Conservation (phyloP, 1,140 invertebrate species). For the Plutomurus gul region DNA sequence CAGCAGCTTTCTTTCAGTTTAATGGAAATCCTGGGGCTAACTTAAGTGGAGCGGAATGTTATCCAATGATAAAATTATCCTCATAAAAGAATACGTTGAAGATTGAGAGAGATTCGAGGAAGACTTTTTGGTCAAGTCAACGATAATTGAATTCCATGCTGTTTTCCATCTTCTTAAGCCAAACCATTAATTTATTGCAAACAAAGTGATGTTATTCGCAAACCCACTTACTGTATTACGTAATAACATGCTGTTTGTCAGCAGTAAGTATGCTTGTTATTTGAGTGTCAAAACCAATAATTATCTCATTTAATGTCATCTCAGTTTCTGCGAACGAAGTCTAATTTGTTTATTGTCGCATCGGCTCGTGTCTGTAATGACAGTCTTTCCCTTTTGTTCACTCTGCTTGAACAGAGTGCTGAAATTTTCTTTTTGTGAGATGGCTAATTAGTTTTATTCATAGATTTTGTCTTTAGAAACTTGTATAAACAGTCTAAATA, state of each 20-base stretch:
- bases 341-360: neutral
- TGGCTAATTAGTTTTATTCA: neutral
- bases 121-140: too few relatives aligned
- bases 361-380: neutral
- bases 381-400: neutral
- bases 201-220: neutral
- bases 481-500: too few relatives aligned
- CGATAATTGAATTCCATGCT: too few relatives aligned
- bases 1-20: conserved; percentile 1
- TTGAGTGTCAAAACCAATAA: conserved; percentile 1
- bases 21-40: neutral
- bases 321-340: neutral
- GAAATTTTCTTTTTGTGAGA: too few relatives aligned
- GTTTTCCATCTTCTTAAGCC: too few relatives aligned
- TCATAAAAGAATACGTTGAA: too few relatives aligned
- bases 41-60: neutral
- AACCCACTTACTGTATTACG: neutral
- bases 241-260: neutral
- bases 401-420: too few relatives aligned
- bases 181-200: too few relatives aligned
- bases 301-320: neutral
- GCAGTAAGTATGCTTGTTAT: neutral
- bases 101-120: too few relatives aligned
- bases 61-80: neutral
- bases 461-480: too few relatives aligned